Percentiles rank a stretch among this genome's conserved stretches.
These are phyloP conservation scores for Epistrophe eligans DNA, from an alignment of 2,888 invertebrate genomes.

Conservation along the genomic window DNA sequence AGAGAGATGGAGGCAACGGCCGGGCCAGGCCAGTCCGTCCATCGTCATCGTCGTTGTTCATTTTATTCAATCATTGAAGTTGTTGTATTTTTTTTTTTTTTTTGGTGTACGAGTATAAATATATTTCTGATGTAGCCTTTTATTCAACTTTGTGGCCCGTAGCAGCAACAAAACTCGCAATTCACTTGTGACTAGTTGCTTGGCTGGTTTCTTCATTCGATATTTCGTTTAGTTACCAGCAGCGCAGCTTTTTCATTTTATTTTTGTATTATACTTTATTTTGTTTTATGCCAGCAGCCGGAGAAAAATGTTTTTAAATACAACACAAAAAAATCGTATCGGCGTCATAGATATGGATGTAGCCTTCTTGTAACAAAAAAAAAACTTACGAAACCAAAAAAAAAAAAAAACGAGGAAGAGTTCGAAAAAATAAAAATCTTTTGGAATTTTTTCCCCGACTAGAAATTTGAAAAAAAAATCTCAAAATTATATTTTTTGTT, in stretches of 20 bases:
- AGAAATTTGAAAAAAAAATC: constrained; percentile 37
- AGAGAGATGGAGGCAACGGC: constrained; percentile 53
- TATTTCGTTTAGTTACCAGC: constrained; percentile 67
- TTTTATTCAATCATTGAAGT: constrained; percentile 65
- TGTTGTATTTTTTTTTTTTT: constrained; percentile 33
- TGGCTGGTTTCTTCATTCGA: constrained; percentile 75
- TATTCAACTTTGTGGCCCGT: constrained; percentile 68
- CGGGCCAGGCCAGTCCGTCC: constrained; percentile 21
- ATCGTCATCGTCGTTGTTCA: constrained; percentile 67
- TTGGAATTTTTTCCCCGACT: constrained; percentile 54
- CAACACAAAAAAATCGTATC: constrained; percentile 45
- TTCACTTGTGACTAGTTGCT: constrained; percentile 74
- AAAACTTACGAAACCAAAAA: constrained; percentile 68
- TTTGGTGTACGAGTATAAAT: constrained; percentile 12
- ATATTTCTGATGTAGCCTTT: constrained; percentile 56
- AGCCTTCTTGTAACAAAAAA: constrained; percentile 54
- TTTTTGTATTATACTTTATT: constrained; percentile 35
- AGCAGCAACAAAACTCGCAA: constrained; percentile 68
- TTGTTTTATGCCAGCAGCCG: constrained; percentile 58
- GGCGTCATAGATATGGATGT: constrained; percentile 37
- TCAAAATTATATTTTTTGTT: constrained; percentile 31
- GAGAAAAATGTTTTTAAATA: constrained; percentile 58
- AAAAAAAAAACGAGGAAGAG: constrained; percentile 19
- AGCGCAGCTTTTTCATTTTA: constrained; percentile 49
- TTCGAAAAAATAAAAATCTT: constrained; percentile 38